Percentiles rank a stretch among this genome's conserved stretches.
Conservation (phyloP, 2,113 vertebrate species). For the Aptenodytes forsteri region DNA sequence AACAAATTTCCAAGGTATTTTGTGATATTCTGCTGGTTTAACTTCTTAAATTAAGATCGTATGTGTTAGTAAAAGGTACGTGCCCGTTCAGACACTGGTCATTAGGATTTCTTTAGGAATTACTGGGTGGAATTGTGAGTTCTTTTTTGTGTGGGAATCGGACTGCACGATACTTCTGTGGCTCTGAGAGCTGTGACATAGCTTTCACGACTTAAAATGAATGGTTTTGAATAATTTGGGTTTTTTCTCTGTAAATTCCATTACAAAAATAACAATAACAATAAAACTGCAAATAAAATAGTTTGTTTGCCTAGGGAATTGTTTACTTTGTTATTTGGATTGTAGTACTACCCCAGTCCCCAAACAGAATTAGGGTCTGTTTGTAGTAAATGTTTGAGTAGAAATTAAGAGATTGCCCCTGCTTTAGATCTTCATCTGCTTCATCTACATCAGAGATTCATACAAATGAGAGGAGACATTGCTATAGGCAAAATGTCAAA, state of each 20-base stretch:
- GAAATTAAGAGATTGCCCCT: not conserved
- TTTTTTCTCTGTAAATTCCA: not conserved
- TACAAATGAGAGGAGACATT: not conserved
- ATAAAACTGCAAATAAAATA: not conserved
- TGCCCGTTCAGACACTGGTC: not conserved
- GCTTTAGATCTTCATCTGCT: not conserved
- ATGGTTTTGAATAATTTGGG: not conserved
- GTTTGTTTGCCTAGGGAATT: not conserved
- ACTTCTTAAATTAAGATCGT: not conserved
- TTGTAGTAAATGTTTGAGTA: not conserved
- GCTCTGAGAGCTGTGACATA: slow-evolving; percentile 7
- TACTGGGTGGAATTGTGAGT: not conserved
- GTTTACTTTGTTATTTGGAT: not conserved
- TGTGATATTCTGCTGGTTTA: not conserved
- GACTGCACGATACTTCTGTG: not conserved
- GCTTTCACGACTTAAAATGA: slow-evolving; percentile 26
- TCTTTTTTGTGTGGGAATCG: not conserved
- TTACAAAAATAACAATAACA: slow-evolving; percentile 15
- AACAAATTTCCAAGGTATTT: not conserved
- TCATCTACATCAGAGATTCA: not conserved
- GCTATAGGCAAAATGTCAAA: not conserved
- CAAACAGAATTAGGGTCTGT: not conserved
- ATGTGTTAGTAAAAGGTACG: not conserved
- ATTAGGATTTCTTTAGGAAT: not conserved
- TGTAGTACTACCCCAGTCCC: not conserved